Evolutionary conservation across 2,113 vertebrate genomes (phyloP).

Genomic region (Agapornis roseicollis): DNA sequence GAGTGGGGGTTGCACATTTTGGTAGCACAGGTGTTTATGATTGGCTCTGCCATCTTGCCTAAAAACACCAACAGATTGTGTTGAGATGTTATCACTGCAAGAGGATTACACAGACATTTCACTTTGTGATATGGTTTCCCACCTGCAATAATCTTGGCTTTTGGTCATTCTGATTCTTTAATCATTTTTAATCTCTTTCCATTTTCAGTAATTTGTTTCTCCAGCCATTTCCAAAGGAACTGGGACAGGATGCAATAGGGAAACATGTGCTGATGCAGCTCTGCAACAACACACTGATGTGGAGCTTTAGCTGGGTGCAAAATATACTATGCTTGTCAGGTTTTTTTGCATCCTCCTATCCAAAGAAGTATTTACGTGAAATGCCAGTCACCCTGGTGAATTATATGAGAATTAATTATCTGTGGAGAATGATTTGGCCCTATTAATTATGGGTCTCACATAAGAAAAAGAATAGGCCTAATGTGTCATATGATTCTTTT

Average conservation of each 20-base stretch:
- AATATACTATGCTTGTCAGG: background rate
- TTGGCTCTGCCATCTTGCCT: background rate
- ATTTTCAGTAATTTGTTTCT: background rate
- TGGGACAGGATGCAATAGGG: background rate
- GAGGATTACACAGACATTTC: background rate
- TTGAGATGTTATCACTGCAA: background rate
- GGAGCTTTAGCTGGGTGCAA: background rate
- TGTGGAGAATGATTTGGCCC: conserved; percentile 43
- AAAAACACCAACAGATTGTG: background rate
- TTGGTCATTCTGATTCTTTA: background rate
- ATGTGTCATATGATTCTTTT: conserved; percentile 22
- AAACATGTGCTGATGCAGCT: background rate
- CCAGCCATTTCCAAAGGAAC: background rate
- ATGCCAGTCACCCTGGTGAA: conserved; percentile 41
- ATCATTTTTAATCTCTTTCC: background rate
- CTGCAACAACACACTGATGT: background rate
- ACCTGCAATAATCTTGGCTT: background rate
- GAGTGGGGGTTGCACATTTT: background rate
- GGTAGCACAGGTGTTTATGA: background rate
- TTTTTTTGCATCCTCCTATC: background rate
- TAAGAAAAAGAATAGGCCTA: conserved; percentile 42
- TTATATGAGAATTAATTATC: conserved; percentile 57
- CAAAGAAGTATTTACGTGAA: conserved; percentile 48
- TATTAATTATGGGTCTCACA: conserved; percentile 58
- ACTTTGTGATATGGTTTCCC: background rate